These are phyloP conservation scores for Murina feae DNA, from an alignment of 2,113 vertebrate genomes.

Conservation along the genomic window DNA sequence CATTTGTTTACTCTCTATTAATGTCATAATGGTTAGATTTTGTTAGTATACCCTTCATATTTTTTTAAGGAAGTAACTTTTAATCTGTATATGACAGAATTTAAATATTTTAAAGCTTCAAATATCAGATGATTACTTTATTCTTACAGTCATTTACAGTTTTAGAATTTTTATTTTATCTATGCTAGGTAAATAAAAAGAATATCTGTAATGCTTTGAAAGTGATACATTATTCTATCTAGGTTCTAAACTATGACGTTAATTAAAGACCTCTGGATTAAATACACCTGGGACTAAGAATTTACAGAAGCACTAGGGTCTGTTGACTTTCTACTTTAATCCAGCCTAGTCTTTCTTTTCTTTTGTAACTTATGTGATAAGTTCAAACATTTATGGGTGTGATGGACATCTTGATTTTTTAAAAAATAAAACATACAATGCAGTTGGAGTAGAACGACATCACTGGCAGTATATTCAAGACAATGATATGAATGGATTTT, in stretches of 20 bases:
- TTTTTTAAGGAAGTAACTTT: neutral
- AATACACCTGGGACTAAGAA: neutral
- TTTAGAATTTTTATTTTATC: neutral
- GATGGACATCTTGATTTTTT: neutral
- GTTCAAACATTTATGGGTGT: neutral
- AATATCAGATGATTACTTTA: neutral
- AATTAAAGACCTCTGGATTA: neutral
- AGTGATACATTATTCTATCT: neutral
- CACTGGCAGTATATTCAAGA: neutral
- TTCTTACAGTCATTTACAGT: neutral
- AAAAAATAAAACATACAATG: neutral
- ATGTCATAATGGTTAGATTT: slow-evolving; percentile 11
- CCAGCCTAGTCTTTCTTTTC: neutral
- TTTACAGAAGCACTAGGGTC: neutral
- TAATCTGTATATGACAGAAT: neutral
- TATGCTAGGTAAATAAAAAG: neutral
- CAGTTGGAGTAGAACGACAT: neutral
- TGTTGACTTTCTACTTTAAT: neutral
- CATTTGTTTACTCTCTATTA: neutral
- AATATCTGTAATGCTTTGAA: neutral
- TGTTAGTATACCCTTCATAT: neutral
- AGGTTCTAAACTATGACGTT: neutral
- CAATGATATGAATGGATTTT: neutral
- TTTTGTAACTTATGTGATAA: slow-evolving; percentile 8
- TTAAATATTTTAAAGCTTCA: slow-evolving; percentile 24